Conservation (phyloP, 2,888 invertebrate species). For the Scaeva pyrastri region DNA sequence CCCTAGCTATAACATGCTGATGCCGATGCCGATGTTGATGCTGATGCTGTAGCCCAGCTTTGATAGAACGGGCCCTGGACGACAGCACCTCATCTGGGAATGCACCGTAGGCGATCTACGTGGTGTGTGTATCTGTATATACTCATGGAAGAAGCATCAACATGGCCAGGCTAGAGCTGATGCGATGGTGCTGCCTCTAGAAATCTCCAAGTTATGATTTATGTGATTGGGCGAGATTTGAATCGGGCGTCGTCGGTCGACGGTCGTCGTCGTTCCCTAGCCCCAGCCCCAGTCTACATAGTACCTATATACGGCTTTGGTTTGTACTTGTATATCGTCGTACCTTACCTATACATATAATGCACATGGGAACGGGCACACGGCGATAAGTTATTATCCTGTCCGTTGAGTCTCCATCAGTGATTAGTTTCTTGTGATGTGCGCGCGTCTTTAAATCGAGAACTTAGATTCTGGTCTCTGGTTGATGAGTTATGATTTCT, state of each 20-base stretch:
- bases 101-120: slow-evolving; percentile 69
- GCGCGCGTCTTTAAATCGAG: slow-evolving; percentile 46
- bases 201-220: slow-evolving; percentile 69
- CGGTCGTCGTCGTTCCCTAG: background rate
- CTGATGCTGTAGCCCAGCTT: background rate
- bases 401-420: slow-evolving; percentile 61
- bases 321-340: slow-evolving; percentile 1
- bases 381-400: slow-evolving; percentile 73
- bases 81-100: slow-evolving; percentile 63
- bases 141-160: slow-evolving; percentile 23
- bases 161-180: background rate
- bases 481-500: slow-evolving; percentile 64
- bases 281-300: background rate
- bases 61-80: slow-evolving; percentile 49
- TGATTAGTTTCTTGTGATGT: slow-evolving; percentile 69
- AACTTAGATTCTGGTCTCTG: slow-evolving; percentile 48
- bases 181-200: slow-evolving; percentile 34
- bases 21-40: background rate
- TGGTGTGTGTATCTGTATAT: slow-evolving; percentile 35
- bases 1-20: background rate
- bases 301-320: background rate
- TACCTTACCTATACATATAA: background rate
- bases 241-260: slow-evolving; percentile 53
- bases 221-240: slow-evolving; percentile 71
- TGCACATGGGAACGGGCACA: slow-evolving; percentile 49